Percentiles rank a stretch among this genome's conserved stretches.
Evolutionary conservation across 2,888 invertebrate species (phyloP).

Genomic region (Trissoscelio sp.): DNA sequence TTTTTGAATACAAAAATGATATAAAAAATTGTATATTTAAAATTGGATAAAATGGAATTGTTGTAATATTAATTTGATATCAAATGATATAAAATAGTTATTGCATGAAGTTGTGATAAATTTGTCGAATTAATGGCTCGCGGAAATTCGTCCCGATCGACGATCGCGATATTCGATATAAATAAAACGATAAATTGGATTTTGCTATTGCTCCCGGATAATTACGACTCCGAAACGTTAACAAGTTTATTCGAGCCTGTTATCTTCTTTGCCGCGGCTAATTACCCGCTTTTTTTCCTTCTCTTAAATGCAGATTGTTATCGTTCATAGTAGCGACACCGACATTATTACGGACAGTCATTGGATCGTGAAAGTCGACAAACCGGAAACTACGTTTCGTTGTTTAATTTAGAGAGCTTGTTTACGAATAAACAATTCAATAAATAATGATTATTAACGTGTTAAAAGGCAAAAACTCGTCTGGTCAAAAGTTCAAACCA

Average conservation of each 20-base stretch:
- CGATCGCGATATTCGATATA: background rate
- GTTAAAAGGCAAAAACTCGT: background rate
- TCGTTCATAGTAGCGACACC: conserved; percentile 55
- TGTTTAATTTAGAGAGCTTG: conserved; percentile 31
- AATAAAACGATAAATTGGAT: conserved; percentile 16
- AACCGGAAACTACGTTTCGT: conserved; percentile 58
- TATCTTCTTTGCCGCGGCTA: conserved; percentile 56
- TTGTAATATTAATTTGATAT: no score
- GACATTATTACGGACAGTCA: conserved; percentile 56
- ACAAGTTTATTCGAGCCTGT: conserved; percentile 57
- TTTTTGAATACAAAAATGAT: no score
- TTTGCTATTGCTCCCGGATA: conserved; percentile 16
- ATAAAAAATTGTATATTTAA: no score
- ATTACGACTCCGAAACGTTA: conserved; percentile 40
- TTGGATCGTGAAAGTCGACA: conserved; percentile 65
- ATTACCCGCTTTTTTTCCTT: conserved; percentile 52
- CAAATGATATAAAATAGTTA: no score
- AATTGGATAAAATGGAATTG: no score
- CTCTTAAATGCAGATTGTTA: conserved; percentile 50
- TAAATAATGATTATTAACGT: conserved; percentile 24
- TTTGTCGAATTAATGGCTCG: conserved; percentile 16
- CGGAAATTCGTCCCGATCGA: conserved; percentile 35
- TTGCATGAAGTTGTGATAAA: conserved; percentile 22
- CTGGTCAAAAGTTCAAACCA: no score
- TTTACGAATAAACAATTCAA: conserved; percentile 33